phyloP scores from a whole-genome alignment of 2,888 invertebrate species.

The Tigriopus californicus region DNA sequence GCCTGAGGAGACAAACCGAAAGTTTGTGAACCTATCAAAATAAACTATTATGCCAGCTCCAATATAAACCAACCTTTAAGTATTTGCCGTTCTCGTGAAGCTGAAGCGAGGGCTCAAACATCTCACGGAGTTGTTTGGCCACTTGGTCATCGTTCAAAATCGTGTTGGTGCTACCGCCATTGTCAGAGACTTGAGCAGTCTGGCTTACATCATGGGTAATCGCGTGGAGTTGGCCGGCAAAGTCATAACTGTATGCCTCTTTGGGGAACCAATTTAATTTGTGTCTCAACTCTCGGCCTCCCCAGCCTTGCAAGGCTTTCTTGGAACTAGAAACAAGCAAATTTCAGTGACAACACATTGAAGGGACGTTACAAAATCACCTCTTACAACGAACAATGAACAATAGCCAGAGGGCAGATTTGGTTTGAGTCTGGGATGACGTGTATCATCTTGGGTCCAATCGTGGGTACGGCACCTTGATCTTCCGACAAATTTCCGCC shows the following conservation, averaged over 20 bases:
- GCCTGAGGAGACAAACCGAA: background rate
- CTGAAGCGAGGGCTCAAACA: background rate
- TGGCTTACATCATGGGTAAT: background rate
- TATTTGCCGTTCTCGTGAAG: constrained; percentile 2
- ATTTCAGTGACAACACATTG: too few relatives aligned
- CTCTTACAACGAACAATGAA: background rate
- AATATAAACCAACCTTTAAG: background rate
- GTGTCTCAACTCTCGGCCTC: too few relatives aligned
- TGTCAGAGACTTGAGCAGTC: background rate
- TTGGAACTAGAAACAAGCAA: too few relatives aligned
- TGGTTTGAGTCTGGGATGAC: background rate
- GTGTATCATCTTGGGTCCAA: background rate
- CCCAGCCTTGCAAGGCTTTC: too few relatives aligned
- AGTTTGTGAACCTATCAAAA: too few relatives aligned
- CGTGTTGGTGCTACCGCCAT: background rate
- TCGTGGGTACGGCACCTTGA: too few relatives aligned
- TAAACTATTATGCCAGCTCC: too few relatives aligned
- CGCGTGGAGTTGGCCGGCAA: too few relatives aligned
- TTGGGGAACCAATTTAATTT: too few relatives aligned
- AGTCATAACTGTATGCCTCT: too few relatives aligned
- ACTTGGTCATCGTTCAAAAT: background rate
- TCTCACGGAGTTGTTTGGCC: background rate
- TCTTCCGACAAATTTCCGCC: background rate
- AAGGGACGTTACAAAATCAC: too few relatives aligned
- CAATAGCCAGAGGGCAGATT: background rate